These are phyloP conservation scores for Ptychadena robeensis DNA, from an alignment of 2,797 vertebrate genomes.

Conservation along the genomic window DNA sequence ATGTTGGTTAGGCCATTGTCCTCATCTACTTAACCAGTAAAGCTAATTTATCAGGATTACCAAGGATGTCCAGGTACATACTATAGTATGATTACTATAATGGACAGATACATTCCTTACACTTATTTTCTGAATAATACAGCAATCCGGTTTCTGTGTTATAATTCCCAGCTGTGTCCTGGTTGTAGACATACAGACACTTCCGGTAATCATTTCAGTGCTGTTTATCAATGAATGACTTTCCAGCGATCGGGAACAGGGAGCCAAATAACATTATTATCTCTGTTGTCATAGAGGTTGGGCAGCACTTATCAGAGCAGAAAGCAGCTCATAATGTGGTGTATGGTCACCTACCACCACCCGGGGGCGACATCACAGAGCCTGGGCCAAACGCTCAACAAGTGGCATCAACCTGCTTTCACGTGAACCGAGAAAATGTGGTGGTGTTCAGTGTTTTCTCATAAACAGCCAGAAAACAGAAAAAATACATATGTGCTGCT, in stretches of 20 bases:
- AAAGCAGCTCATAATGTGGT: not conserved
- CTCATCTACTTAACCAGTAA: too few relatives aligned
- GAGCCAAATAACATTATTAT: conserved; percentile 18
- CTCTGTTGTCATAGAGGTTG: conserved; percentile 20
- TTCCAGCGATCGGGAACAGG: conserved; percentile 8
- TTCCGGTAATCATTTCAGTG: not conserved
- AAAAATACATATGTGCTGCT: too few relatives aligned
- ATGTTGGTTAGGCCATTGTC: too few relatives aligned
- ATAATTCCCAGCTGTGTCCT: not conserved
- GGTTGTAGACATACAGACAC: not conserved
- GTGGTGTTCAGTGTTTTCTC: not conserved
- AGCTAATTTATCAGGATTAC: too few relatives aligned
- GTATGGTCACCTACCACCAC: not conserved
- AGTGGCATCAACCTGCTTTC: not conserved
- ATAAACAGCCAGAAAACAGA: not conserved
- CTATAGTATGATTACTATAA: too few relatives aligned
- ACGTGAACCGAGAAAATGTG: not conserved
- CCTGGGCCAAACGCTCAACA: not conserved
- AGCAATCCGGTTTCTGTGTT: not conserved
- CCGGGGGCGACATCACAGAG: conserved; percentile 4
- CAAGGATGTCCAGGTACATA: too few relatives aligned
- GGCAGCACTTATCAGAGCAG: not conserved
- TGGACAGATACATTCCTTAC: not conserved
- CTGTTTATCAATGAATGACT: conserved; percentile 1
- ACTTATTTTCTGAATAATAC: not conserved